A percentile compares a stretch with the other conserved stretches of the same genome.
Conservation (phyloP, 1,140 invertebrate genomes). For the Orchesella cincta region DNA sequence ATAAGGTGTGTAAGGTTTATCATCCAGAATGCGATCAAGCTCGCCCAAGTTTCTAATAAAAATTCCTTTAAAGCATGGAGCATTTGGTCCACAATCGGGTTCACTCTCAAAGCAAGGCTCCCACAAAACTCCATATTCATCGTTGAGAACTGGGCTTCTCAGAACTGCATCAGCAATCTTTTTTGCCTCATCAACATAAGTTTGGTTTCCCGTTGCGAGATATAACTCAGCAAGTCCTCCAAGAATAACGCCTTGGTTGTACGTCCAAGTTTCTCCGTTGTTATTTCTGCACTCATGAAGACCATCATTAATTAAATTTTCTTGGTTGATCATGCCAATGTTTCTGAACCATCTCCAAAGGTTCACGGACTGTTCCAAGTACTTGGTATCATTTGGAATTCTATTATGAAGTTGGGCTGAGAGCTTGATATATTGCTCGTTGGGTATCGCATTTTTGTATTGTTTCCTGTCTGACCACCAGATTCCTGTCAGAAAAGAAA, state of each 20-base stretch:
- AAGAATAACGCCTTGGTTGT: constrained; percentile 26
- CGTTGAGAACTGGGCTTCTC: background rate
- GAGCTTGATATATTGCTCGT: constrained; percentile 21
- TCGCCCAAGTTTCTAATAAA: constrained; percentile 19
- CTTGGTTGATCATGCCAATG: constrained; percentile 24
- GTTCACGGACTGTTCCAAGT: background rate
- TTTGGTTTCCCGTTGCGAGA: background rate
- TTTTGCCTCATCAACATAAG: constrained; percentile 7
- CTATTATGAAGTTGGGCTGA: background rate
- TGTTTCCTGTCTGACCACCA: background rate
- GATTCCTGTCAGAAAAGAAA: background rate
- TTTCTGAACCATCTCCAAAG: constrained; percentile 28
- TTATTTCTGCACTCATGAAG: constrained; percentile 28
- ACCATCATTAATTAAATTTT: constrained; percentile 29
- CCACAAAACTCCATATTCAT: background rate
- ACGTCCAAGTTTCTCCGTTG: constrained; percentile 5
- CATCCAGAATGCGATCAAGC: background rate
- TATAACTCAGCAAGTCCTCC: constrained; percentile 14
- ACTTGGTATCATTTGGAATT: background rate
- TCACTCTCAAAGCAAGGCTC: constrained; percentile 24
- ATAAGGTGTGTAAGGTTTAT: background rate
- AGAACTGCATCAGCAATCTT: constrained; percentile 27
- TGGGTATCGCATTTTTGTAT: constrained; percentile 19
- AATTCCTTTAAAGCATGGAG: constrained; percentile 37
- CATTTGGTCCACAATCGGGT: background rate